phyloP scores from a whole-genome alignment of 1,140 invertebrate species.

The Anagrus nilaparvatae region DNA sequence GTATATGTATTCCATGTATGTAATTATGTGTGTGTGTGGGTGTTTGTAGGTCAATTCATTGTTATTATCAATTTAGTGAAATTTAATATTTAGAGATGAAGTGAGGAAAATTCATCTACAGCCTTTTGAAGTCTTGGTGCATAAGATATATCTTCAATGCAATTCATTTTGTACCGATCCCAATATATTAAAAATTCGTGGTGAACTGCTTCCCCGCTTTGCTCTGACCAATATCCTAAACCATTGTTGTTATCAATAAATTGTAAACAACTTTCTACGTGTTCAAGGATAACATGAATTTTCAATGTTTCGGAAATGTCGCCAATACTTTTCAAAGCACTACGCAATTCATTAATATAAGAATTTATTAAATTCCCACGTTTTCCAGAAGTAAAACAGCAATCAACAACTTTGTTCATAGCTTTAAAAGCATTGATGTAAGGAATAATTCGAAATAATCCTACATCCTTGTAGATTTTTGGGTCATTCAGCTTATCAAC shows the following conservation, averaged over 20 bases:
- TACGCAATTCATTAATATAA: slow-evolving; percentile 3
- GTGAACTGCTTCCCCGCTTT: slow-evolving; percentile 6
- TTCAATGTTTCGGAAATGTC: slow-evolving; percentile 1
- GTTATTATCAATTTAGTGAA: too few relatives aligned
- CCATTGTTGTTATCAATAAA: slow-evolving; percentile 6
- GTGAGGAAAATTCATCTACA: too few relatives aligned
- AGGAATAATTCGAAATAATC: not conserved
- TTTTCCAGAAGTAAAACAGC: slow-evolving; percentile 7
- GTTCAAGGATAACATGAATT: slow-evolving; percentile 1
- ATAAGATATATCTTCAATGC: too few relatives aligned
- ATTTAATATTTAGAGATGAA: too few relatives aligned
- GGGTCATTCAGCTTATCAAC: slow-evolving; percentile 1
- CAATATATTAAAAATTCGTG: too few relatives aligned
- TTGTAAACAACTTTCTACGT: slow-evolving; percentile 1
- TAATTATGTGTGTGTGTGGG: too few relatives aligned
- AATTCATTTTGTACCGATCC: too few relatives aligned
- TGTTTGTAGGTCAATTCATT: too few relatives aligned
- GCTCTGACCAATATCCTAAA: slow-evolving; percentile 3
- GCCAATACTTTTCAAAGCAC: slow-evolving; percentile 2
- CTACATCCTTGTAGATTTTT: slow-evolving; percentile 7
- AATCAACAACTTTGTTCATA: slow-evolving; percentile 7
- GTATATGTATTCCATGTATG: too few relatives aligned
- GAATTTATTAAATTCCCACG: not conserved
- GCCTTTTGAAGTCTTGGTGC: too few relatives aligned
- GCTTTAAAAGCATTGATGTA: slow-evolving; percentile 7